These are phyloP conservation scores for Anhinga rufa DNA, from an alignment of 2,113 vertebrate genomes.

Conservation along the genomic window DNA sequence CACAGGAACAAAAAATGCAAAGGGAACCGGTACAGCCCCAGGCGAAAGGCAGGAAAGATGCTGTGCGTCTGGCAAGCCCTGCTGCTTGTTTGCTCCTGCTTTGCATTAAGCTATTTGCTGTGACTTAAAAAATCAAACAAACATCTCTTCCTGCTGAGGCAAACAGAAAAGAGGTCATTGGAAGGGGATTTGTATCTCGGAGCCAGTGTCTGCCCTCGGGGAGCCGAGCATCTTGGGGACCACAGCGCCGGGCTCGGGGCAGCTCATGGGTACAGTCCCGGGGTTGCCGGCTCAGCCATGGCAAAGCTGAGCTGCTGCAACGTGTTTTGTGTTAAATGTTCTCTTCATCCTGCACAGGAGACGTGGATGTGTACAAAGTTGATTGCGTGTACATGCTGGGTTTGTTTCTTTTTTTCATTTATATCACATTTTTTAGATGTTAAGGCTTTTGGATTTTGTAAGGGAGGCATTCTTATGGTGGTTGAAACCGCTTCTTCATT, in stretches of 20 bases:
- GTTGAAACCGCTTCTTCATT: background rate
- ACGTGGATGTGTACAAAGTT: background rate
- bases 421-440: background rate
- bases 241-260: background rate
- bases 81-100: background rate
- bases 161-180: background rate
- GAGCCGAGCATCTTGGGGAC: background rate
- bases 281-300: background rate
- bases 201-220: background rate
- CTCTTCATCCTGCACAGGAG: background rate
- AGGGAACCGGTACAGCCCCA: background rate
- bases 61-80: background rate
- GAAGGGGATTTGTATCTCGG: background rate
- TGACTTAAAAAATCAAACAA: background rate
- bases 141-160: background rate
- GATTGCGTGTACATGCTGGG: background rate
- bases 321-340: background rate
- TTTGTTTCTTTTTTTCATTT: background rate
- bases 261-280: background rate
- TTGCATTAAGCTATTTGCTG: background rate
- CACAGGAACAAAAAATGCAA: background rate
- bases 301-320: background rate
- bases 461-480: background rate
- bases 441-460: background rate
- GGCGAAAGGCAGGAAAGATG: background rate